Conservation (phyloP, 2,888 invertebrate species). For the Drosophila pseudotakahashii region DNA sequence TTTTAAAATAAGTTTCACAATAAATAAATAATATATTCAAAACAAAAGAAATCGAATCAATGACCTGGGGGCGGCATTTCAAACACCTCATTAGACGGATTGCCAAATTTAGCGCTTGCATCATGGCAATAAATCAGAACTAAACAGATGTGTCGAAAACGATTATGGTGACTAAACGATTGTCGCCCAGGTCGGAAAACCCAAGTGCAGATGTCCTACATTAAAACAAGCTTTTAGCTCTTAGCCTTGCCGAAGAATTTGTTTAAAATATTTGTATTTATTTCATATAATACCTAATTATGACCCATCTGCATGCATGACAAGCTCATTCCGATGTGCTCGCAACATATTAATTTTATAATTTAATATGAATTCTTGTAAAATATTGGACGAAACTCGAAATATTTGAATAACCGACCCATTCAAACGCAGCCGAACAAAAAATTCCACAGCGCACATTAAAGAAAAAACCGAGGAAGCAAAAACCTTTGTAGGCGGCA, state of each 20-base stretch:
- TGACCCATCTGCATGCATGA: slow-evolving; percentile 71
- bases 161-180: slow-evolving; percentile 33
- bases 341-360: slow-evolving; percentile 73
- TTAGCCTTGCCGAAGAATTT: slow-evolving; percentile 73
- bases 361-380: slow-evolving; percentile 77
- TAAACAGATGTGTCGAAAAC: slow-evolving; percentile 41
- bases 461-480: slow-evolving; percentile 66
- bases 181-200: slow-evolving; percentile 30
- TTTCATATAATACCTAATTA: slow-evolving; percentile 63
- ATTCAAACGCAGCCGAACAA: slow-evolving; percentile 62
- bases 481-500: slow-evolving; percentile 75
- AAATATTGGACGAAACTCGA: slow-evolving; percentile 72
- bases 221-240: slow-evolving; percentile 63
- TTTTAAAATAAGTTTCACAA: not conserved
- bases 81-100: slow-evolving; percentile 39
- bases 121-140: slow-evolving; percentile 61
- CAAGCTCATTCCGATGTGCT: slow-evolving; percentile 57
- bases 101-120: slow-evolving; percentile 43
- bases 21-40: not conserved
- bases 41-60: not conserved
- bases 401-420: slow-evolving; percentile 73
- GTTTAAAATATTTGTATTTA: slow-evolving; percentile 54
- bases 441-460: slow-evolving; percentile 72
- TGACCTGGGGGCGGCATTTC: slow-evolving; percentile 40
- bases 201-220: slow-evolving; percentile 64